These are phyloP conservation scores for Tipula helvola DNA, from an alignment of 2,888 invertebrate genomes.

Conservation along the genomic window DNA sequence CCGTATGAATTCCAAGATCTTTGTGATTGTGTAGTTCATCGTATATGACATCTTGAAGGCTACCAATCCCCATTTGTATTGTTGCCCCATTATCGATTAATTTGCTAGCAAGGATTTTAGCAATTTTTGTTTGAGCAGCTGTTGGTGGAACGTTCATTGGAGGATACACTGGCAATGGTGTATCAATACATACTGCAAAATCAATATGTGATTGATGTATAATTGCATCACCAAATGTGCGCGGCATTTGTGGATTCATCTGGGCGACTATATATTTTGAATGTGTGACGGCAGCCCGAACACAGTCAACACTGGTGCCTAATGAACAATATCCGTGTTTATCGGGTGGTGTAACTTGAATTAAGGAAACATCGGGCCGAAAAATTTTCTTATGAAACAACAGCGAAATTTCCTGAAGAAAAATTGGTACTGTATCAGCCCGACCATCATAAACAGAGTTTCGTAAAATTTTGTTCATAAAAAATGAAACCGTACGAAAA, in stretches of 20 bases:
- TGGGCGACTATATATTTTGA: constrained; percentile 71
- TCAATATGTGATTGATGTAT: constrained; percentile 88
- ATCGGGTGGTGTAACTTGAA: constrained; percentile 71
- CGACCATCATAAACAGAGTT: constrained; percentile 76
- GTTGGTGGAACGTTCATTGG: constrained; percentile 35
- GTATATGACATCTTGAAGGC: constrained; percentile 88
- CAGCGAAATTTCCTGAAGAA: constrained; percentile 84
- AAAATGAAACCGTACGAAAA: constrained; percentile 72
- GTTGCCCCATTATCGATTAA: constrained; percentile 88
- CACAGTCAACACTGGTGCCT: constrained; percentile 89
- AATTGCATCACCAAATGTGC: constrained; percentile 88
- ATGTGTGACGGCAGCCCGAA: constrained; percentile 66
- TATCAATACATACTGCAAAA: constrained; percentile 60
- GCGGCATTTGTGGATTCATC: constrained; percentile 80
- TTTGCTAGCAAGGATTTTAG: constrained; percentile 77
- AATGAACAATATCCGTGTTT: constrained; percentile 83
- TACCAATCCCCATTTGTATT: constrained; percentile 84
- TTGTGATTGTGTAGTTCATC: constrained; percentile 69
- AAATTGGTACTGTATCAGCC: constrained; percentile 82
- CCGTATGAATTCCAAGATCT: constrained; percentile 90
- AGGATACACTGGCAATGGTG: constrained; percentile 57
- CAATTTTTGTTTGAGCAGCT: constrained; percentile 61
- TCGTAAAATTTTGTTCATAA: constrained; percentile 85
- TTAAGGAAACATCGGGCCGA: constrained; percentile 69
- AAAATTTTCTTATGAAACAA: constrained; percentile 77